Conservation (phyloP, 2,113 vertebrate genomes). For the Carassius gibelio region DNA sequence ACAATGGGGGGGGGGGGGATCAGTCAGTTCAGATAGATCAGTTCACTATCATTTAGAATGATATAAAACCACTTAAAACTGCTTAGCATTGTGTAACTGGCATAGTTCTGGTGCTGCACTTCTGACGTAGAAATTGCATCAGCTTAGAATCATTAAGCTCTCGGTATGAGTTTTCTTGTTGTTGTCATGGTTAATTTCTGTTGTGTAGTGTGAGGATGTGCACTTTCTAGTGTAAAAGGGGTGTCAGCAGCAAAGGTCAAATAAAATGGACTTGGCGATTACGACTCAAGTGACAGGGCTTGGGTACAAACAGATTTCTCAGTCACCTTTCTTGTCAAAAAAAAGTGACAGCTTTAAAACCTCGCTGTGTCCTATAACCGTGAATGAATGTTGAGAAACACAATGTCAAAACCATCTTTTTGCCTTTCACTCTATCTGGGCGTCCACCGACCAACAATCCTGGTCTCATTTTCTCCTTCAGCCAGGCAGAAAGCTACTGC, state of each 20-base stretch:
- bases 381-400: slow-evolving; percentile 66
- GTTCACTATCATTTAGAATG: no score
- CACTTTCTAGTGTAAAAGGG: slow-evolving; percentile 70
- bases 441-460: slow-evolving; percentile 53
- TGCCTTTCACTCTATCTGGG: slow-evolving; percentile 36
- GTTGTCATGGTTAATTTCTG: not conserved
- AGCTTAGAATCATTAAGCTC: not conserved
- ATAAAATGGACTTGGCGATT: slow-evolving; percentile 71
- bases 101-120: not conserved
- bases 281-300: slow-evolving; percentile 70
- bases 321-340: slow-evolving; percentile 69
- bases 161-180: not conserved
- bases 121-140: not conserved
- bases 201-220: slow-evolving; percentile 40
- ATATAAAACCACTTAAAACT: not conserved
- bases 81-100: not conserved
- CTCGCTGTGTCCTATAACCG: slow-evolving; percentile 67
- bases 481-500: slow-evolving; percentile 51
- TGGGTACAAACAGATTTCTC: slow-evolving; percentile 69
- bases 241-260: slow-evolving; percentile 73
- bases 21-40: no score
- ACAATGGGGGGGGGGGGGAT: no score
- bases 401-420: slow-evolving; percentile 63
- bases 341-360: slow-evolving; percentile 62
- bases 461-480: slow-evolving; percentile 65